These are phyloP conservation scores for Drosophila nr. perissopoda DNA, from an alignment of 2,888 invertebrate genomes.

Conservation along the genomic window DNA sequence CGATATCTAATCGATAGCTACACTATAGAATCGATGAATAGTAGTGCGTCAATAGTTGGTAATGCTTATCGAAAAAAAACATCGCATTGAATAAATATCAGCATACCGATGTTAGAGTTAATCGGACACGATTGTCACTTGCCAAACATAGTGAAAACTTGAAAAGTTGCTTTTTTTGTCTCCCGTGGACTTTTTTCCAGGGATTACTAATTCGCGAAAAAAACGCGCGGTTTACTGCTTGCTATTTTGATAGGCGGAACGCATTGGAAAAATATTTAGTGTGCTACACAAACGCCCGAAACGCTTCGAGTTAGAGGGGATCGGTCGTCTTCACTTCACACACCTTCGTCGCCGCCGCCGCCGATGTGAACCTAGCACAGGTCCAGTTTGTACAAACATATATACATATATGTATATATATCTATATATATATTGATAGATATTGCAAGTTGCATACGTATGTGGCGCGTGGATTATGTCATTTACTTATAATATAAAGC, in stretches of 20 bases:
- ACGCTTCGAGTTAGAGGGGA: slow-evolving; percentile 45
- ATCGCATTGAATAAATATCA: slow-evolving; percentile 7
- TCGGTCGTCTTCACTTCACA: slow-evolving; percentile 45
- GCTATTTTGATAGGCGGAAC: slow-evolving; percentile 41
- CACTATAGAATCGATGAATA: slow-evolving; percentile 4
- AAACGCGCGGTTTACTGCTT: slow-evolving; percentile 54
- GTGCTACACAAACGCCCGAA: slow-evolving; percentile 21
- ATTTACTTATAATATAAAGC: slow-evolving; percentile 74
- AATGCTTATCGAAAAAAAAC: slow-evolving; percentile 14
- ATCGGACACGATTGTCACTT: slow-evolving; percentile 51
- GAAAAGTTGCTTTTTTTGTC: slow-evolving; percentile 72
- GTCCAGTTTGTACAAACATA: slow-evolving; percentile 67
- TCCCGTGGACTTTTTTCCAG: slow-evolving; percentile 76
- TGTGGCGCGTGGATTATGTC: slow-evolving; percentile 74
- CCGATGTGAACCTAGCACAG: slow-evolving; percentile 54
- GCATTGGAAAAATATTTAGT: slow-evolving; percentile 22
- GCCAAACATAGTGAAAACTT: slow-evolving; percentile 75
- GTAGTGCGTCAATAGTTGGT: not conserved
- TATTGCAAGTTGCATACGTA: slow-evolving; percentile 66
- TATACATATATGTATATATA: slow-evolving; percentile 25
- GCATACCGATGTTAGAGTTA: slow-evolving; percentile 28
- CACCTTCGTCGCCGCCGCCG: slow-evolving; percentile 34
- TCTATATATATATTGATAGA: slow-evolving; percentile 26
- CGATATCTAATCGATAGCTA: slow-evolving; percentile 13
- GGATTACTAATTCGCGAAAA: slow-evolving; percentile 71